These are phyloP conservation scores for Globia sparganii DNA, from an alignment of 2,888 invertebrate species.

Conservation along the genomic window DNA sequence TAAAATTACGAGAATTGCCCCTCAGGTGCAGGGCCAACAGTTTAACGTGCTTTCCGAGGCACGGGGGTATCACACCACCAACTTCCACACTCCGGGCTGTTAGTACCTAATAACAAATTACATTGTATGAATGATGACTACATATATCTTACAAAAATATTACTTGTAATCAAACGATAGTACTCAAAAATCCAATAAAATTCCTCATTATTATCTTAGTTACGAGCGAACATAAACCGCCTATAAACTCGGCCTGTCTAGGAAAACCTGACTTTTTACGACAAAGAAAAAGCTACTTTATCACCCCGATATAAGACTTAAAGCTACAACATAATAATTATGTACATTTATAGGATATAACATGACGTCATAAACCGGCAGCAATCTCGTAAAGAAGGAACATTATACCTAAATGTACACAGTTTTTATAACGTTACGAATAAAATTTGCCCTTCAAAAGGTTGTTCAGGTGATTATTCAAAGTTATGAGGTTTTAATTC, in stretches of 20 bases:
- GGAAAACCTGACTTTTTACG: slow-evolving; percentile 62
- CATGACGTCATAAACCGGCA: slow-evolving; percentile 71
- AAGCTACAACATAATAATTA: slow-evolving; percentile 57
- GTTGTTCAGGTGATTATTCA: slow-evolving; percentile 35
- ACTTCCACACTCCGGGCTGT: too few species aligned
- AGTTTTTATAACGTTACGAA: slow-evolving; percentile 62
- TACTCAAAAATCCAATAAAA: slow-evolving; percentile 58
- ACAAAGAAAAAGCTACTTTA: slow-evolving; percentile 64
- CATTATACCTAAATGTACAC: slow-evolving; percentile 52
- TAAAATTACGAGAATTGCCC: too few species aligned
- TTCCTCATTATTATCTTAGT: slow-evolving; percentile 72
- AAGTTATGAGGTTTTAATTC: slow-evolving; percentile 17
- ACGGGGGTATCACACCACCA: too few species aligned
- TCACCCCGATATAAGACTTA: slow-evolving; percentile 58
- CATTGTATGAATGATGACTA: neutral
- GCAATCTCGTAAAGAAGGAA: slow-evolving; percentile 73
- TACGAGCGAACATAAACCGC: slow-evolving; percentile 78
- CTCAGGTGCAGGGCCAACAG: too few species aligned
- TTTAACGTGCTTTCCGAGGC: too few species aligned
- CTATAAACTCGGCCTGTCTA: slow-evolving; percentile 71
- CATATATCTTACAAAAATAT: slow-evolving; percentile 2
- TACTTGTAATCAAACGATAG: slow-evolving; percentile 27
- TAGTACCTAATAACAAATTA: neutral
- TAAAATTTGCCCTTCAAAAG: slow-evolving; percentile 57
- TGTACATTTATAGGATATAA: slow-evolving; percentile 52